Base-by-base conservation (phyloP, 2,113 vertebrate species). In the Catharus minimus region DNA sequence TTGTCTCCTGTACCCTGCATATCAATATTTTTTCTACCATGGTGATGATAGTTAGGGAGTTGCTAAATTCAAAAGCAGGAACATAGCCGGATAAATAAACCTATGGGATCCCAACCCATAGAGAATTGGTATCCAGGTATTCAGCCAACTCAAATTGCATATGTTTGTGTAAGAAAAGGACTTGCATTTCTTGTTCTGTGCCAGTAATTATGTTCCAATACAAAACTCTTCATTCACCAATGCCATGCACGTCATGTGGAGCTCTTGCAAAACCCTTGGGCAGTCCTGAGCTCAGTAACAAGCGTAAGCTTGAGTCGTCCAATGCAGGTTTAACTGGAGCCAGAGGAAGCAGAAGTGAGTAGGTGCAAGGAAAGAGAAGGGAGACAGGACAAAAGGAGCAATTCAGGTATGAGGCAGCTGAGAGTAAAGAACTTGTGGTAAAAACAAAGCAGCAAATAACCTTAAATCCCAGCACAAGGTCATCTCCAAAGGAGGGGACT, bases 121-220 rank as follows among this genome's bases (percentile, higher is more conserved):
- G 58, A 89, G 75, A 87, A 79, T 3, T 86, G 82, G 75, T 95
- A 97, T 96, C 85, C 93, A 92, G 84, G 77, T 96, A 89, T 89
- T 56, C 84, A 92, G 96, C 93, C 94, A 96, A 95, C 80, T 75
- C 95, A 97, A 97, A 97, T 93, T 94, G 81, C 81, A 91, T 86
- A 86, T 95, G 89, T 96, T 97, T 97, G 90, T 77, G 88, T 94
- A 97, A 95, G 84, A 92, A 93, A 96, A 94, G 67, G 57, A 84
- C 84, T 89, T 92, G 52, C 90, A 81, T 93, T 96, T 97, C 90
- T 96, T 82, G 93, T 90, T 94, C 86, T 87, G 76, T 28, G 26
- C 66, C 89, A 3, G 74, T 88, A 95, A 94, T 90, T 60, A 26
- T 46, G 60, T 67, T 90, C 65, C 60, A 82, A 90, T 93, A 95